Conservation (phyloP, 2,797 vertebrate species). For the Brachymystax lenok region DNA sequence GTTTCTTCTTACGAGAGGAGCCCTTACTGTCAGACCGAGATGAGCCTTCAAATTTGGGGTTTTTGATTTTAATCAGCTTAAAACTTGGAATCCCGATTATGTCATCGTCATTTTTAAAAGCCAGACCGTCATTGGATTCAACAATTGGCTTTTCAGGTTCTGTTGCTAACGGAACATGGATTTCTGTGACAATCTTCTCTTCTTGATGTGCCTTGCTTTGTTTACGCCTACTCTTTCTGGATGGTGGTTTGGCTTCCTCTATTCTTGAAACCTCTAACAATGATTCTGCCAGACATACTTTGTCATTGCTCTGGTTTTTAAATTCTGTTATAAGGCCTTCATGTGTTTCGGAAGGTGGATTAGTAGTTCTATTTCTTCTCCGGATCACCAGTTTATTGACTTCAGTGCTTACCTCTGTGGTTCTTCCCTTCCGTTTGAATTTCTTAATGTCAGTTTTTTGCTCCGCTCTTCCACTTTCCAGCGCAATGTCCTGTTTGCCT, state of each 20-base stretch:
- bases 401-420: slow-evolving; percentile 50
- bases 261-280: slow-evolving; percentile 57
- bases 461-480: slow-evolving; percentile 47
- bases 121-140: slow-evolving; percentile 48
- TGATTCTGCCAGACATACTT: slow-evolving; percentile 47
- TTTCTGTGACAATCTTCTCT: slow-evolving; percentile 51
- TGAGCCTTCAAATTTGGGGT: slow-evolving; percentile 71
- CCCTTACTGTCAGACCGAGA: slow-evolving; percentile 52
- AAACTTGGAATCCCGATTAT: slow-evolving; percentile 67
- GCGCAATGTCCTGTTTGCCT: slow-evolving; percentile 45
- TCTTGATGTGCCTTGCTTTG: slow-evolving; percentile 76
- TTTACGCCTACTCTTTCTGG: slow-evolving; percentile 60
- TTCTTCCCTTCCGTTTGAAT: slow-evolving; percentile 53
- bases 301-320: slow-evolving; percentile 51
- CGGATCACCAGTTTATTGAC: slow-evolving; percentile 61
- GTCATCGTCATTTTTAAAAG: slow-evolving; percentile 57
- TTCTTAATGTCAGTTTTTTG: slow-evolving; percentile 61
- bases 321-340: slow-evolving; percentile 45
- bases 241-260: slow-evolving; percentile 51
- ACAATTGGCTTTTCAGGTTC: slow-evolving; percentile 37
- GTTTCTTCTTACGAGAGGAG: slow-evolving; percentile 72
- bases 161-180: slow-evolving; percentile 34
- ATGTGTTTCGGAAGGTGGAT: slow-evolving; percentile 45
- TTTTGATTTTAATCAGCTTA: slow-evolving; percentile 73
- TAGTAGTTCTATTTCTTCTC: slow-evolving; percentile 66